Evolutionary conservation across 2,888 invertebrate species (phyloP), one percentile per base, ranked within the genome.

Genomic region (Pachliopta kotzebuea): DNA sequence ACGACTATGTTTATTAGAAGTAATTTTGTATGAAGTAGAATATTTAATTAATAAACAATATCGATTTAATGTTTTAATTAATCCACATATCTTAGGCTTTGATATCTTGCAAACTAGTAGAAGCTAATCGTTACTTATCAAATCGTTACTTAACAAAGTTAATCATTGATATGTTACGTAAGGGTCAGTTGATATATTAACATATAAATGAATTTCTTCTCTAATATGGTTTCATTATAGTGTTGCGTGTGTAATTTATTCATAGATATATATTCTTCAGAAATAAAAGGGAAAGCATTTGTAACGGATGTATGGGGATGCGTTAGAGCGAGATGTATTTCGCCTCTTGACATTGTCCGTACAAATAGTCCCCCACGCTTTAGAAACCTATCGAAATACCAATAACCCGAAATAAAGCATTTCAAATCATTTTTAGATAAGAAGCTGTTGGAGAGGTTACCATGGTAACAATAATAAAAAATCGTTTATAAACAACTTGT

Each of bases 171-270:
- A 20, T 45, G 21, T 56, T 62, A 62, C 24, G 23, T 23, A 56
- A 62, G 29, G 56, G 24, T 7, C 7, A 21, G 37, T 52, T 50
- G 23, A 26, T 14, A 55, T 23, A 37, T 56, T 50, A 55, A n/a
- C 49, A 21, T 63, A 59, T 24, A 59, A 55, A 64, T 60, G 31
- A 55, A 24, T 64, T 64, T 52, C 55, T 56, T 49, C 52, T 37
- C 24, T 24, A 42, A 29, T 56, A 37, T 3, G n/a, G 26, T 49
- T 60, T 52, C 17, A 61, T 29, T 54, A 45, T 45, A 21, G 54
- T 54, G 42, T 56, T 56, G 37, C 56, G 49, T 59, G 6, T 55
- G 14, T 56, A 56, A 60, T 60, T 52, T 54, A 59, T 55, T 49
- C 60, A 37, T 60, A n/a, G 50, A 55, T n/a, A 11, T 17, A 21